These are phyloP conservation scores for Galaxias olidus DNA, from an alignment of 2,797 vertebrate species.

Conservation along the genomic window DNA sequence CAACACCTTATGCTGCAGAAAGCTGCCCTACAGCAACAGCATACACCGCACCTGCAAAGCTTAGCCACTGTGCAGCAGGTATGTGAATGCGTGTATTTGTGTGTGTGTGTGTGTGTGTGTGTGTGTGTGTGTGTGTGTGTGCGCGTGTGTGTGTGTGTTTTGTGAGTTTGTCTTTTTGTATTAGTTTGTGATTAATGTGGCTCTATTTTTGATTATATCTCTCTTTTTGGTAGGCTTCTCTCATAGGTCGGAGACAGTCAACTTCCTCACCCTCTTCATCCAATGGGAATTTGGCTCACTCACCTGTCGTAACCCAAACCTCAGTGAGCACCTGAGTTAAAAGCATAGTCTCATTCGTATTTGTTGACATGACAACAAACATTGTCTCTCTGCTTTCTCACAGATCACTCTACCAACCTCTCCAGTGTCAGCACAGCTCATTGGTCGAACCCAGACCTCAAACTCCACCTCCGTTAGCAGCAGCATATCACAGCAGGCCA, in stretches of 20 bases:
- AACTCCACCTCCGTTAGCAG: slow-evolving; percentile 81
- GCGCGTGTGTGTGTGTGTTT: slow-evolving; percentile 3
- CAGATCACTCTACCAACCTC: slow-evolving; percentile 89
- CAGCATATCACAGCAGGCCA: slow-evolving; percentile 87
- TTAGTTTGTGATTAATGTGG: neutral
- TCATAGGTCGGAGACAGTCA: slow-evolving; percentile 83
- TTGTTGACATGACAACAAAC: neutral
- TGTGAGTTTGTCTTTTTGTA: neutral
- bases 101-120: slow-evolving; percentile 18
- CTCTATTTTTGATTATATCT: slow-evolving; percentile 5
- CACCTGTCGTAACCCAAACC: slow-evolving; percentile 84
- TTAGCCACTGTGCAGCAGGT: slow-evolving; percentile 88
- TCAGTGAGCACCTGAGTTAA: slow-evolving; percentile 75
- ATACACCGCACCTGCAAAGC: slow-evolving; percentile 81
- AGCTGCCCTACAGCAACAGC: slow-evolving; percentile 89
- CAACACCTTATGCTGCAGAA: slow-evolving; percentile 94
- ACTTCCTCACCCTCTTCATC: slow-evolving; percentile 81
- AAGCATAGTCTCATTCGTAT: too few relatives aligned
- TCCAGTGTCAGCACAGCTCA: slow-evolving; percentile 86
- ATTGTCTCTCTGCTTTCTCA: neutral
- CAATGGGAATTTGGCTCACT: slow-evolving; percentile 79
- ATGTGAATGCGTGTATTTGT: slow-evolving; percentile 21
- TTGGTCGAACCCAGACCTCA: slow-evolving; percentile 85
- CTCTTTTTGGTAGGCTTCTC: slow-evolving; percentile 79
- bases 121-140: slow-evolving; percentile 22